Percentiles rank a stretch among this genome's conserved stretches.
These are phyloP conservation scores for Daktulosphaira vitifoliae DNA, from an alignment of 1,140 invertebrate genomes.

Conservation along the genomic window DNA sequence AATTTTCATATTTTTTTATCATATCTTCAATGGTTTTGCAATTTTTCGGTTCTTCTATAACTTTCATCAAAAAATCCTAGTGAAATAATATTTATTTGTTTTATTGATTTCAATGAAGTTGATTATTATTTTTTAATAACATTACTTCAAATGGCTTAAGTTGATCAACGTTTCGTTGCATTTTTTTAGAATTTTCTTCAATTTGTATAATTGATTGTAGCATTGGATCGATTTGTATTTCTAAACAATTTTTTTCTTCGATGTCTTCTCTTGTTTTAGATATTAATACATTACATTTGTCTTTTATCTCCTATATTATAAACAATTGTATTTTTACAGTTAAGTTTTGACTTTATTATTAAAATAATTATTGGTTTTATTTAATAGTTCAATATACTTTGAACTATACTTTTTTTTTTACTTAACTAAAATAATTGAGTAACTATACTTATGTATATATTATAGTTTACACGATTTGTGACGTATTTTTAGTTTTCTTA, in stretches of 20 bases:
- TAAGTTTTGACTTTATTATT: too few species aligned
- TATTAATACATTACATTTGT: background rate
- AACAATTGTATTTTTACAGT: too few species aligned
- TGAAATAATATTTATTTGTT: background rate
- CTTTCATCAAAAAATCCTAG: slow-evolving; percentile 12
- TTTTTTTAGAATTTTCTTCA: background rate
- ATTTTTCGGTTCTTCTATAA: background rate
- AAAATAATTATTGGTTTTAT: too few species aligned
- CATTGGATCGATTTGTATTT: background rate
- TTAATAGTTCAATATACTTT: too few species aligned
- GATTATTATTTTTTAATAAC: too few species aligned
- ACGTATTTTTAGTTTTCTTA: too few species aligned
- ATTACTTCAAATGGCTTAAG: slow-evolving; percentile 16
- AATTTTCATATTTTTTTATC: slow-evolving; percentile 27
- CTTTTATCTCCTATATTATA: slow-evolving; percentile 8
- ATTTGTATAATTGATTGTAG: slow-evolving; percentile 7
- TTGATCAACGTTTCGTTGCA: slow-evolving; percentile 14
- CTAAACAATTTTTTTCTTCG: slow-evolving; percentile 6
- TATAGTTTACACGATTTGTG: too few species aligned
- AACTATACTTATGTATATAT: too few species aligned
- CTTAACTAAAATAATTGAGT: too few species aligned
- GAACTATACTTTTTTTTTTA: too few species aligned
- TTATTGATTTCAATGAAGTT: background rate
- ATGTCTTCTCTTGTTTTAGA: background rate
- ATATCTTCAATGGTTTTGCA: slow-evolving; percentile 7